A percentile compares a stretch with the other conserved stretches of the same genome.
These are phyloP conservation scores for Spizella passerina DNA, from an alignment of 2,797 vertebrate genomes.

Conservation along the genomic window DNA sequence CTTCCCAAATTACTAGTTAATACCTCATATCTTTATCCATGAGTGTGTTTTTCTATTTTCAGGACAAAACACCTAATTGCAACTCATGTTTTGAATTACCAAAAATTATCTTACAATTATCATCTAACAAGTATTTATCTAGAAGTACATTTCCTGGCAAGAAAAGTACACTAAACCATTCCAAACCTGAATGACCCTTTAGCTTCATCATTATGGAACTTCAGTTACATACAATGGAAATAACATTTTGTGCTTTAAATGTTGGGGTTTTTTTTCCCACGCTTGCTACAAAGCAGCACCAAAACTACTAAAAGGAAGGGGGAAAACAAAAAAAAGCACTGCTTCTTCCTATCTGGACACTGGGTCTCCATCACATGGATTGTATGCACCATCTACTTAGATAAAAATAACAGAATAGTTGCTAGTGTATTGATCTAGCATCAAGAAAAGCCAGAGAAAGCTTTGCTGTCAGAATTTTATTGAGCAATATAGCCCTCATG, in stretches of 20 bases:
- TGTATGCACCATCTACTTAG: not conserved
- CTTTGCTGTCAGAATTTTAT: not conserved
- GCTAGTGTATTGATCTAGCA: not conserved
- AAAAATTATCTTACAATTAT: slow-evolving; percentile 37
- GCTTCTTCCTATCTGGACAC: not conserved
- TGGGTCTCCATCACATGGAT: not conserved
- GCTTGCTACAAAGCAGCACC: not conserved
- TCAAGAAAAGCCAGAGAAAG: not conserved
- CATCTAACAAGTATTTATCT: slow-evolving; percentile 13
- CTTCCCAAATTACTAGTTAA: not conserved
- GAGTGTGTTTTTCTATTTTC: not conserved
- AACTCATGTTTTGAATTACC: slow-evolving; percentile 32
- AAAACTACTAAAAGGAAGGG: not conserved
- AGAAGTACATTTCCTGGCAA: slow-evolving; percentile 1
- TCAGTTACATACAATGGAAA: not conserved
- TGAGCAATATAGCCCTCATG: not conserved
- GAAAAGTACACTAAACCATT: not conserved
- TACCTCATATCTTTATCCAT: not conserved
- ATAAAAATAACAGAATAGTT: not conserved
- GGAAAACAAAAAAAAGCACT: not conserved
- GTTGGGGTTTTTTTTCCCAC: rapidly evolving
- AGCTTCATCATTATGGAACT: not conserved
- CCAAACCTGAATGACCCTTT: not conserved
- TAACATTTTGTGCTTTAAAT: not conserved
- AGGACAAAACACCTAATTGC: slow-evolving; percentile 37